Evolutionary conservation across 1,140 invertebrate genomes (phyloP), one percentile per base, ranked within the genome.

Genomic region (Frieseomelitta varia): DNA sequence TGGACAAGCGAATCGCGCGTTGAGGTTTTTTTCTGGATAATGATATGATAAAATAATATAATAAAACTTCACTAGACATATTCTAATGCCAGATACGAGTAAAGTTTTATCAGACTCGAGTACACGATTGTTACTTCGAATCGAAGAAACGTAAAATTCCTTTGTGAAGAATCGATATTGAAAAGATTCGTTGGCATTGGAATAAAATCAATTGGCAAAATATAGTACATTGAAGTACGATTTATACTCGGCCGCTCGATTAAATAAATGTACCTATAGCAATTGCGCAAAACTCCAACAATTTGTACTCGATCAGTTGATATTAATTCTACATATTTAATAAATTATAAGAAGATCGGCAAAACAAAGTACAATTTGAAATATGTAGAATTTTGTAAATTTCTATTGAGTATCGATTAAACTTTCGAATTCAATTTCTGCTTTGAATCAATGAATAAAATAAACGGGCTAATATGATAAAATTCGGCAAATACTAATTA

Each of bases 101-200:
- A 24, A 47, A 78, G 17, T 58, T 80, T 71, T 71, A 80, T 80
- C 67, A n/a, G 21, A 15, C 39, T n/a, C 12, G 78, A 67, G 68
- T 27, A 58, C 4, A 30, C 19, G 30, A 39, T 56, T 55, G 34
- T 53, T 56, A 19, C 21, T 74, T 34, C 34, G 56, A 4, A 27
- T 47, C 8, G 4, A 24, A 24, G 39, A 56, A 51, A 58, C 34
- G 53, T 19, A 27, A 27, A 21, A 53, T 51, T 73, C 2, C 19
- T 24, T 69, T 39, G 14, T 2, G 17, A 1, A 10, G 17, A 1
- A 19, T 24, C 6, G 21, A 24, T 24, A 69, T 6, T 39, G 30
- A 69, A 24, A 14, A 39, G 4, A 24, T 24, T 69, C 21, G 21
- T 39, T n/a, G 1, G 2, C 12, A 0, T 39, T 69, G 21, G 6